Base-by-base conservation (phyloP, 2,888 invertebrate genomes). In the Cataglyphis altisquamis region DNA sequence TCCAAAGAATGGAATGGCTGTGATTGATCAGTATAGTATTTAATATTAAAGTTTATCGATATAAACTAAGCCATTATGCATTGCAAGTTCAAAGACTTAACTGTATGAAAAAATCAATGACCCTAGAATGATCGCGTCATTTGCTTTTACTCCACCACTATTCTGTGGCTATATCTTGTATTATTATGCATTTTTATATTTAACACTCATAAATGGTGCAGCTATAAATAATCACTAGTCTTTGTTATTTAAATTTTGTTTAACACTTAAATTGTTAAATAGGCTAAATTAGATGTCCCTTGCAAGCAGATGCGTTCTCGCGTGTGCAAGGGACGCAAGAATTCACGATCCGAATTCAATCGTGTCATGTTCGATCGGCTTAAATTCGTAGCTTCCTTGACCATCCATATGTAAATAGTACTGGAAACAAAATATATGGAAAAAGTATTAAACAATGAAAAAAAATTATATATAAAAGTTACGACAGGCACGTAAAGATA, bases 381-480 rank as follows among this genome's bases (percentile, higher is more conserved):
- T 97, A 95, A 98, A 99, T 88, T 97, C 97, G 95, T 97, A 99
- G 3, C 96, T 96, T 72, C 99, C 99, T 91, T 98, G 96, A 0
- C 99, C 99, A 95, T 99, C 99, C 97, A 99, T 98, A 94, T 98
- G 98, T 82, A 99, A 96, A 93, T 97, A 99, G 95, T 97, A 99
- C 96, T 97, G 94, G 55, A 95, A 95, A 82, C 77, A 72, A 78
- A 82, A 5, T 67, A 25, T 8, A 32, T 21, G 25, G 21, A 63
- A 48, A 55, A 48, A 48, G 45, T 18, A 21, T 72, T 39, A n/a
- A 18, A 3, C 12, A 62, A 25, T 60, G 18, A 57, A 45, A 48
- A 64, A 74, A 25, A n/a, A 74, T 8, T 48, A 48, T 48, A 63
- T 36, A n/a, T 48, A 48, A 63, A 52, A 73, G 1, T 60, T 12